Evolutionary conservation across 2,797 vertebrate species (phyloP).

Genomic region (Chaetodon trifasciatus): DNA sequence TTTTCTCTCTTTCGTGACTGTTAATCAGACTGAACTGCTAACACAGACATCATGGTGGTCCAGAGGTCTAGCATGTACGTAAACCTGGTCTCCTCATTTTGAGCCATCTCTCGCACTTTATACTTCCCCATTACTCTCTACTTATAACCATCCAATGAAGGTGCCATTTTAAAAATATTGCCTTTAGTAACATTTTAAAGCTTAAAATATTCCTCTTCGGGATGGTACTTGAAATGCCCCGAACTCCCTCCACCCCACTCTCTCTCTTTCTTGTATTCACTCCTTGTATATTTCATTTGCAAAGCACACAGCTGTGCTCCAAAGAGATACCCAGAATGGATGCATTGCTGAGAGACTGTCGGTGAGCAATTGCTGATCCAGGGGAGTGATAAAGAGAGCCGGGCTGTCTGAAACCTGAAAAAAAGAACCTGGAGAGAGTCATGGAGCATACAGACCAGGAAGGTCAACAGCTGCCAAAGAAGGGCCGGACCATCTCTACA

Average conservation of each 20-base stretch:
- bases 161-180: conserved; percentile 17
- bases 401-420: conserved; percentile 79
- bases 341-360: conserved; percentile 86
- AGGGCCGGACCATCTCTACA: conserved; percentile 68
- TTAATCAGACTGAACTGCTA: conserved; percentile 13
- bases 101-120: not conserved
- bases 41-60: not conserved
- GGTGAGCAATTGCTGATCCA: conserved; percentile 87
- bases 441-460: conserved; percentile 80
- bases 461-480: conserved; percentile 85
- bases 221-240: conserved; percentile 58
- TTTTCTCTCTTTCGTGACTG: conserved; percentile 18
- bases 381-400: conserved; percentile 82
- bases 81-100: not conserved
- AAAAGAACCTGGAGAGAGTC: conserved; percentile 74
- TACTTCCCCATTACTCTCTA: conserved; percentile 6
- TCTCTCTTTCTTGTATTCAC: conserved; percentile 64
- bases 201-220: conserved; percentile 28
- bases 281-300: conserved; percentile 79
- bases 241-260: conserved; percentile 29
- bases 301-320: conserved; percentile 74
- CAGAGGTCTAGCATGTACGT: not conserved
- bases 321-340: conserved; percentile 80
- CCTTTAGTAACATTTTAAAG: conserved; percentile 27
- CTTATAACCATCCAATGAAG: conserved; percentile 17